Evolutionary conservation across 1,140 invertebrate genomes (phyloP).

Genomic region (Lucilia sericata): DNA sequence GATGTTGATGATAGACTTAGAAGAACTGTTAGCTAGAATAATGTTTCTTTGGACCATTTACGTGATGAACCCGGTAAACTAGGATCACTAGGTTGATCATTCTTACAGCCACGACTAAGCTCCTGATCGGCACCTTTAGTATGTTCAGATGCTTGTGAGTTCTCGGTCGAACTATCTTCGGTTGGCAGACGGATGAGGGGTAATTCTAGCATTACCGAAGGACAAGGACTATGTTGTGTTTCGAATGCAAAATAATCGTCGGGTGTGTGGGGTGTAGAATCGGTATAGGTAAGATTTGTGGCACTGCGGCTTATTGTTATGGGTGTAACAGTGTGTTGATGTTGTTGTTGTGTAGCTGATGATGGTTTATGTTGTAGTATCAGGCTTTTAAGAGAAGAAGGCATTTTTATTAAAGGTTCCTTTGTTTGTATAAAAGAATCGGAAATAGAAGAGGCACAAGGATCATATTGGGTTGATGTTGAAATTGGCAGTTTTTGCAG

Average conservation of each 20-base stretch:
- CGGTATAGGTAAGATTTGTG: conserved; percentile 49
- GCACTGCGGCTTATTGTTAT: conserved; percentile 54
- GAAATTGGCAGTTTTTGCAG: conserved; percentile 59
- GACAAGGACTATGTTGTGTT: conserved; percentile 49
- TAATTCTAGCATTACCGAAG: conserved; percentile 65
- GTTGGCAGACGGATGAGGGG: conserved; percentile 63
- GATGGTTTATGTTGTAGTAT: conserved; percentile 58
- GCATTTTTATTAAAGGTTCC: conserved; percentile 63
- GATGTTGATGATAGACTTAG: background rate
- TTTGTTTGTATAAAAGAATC: conserved; percentile 60
- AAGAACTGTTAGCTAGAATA: conserved; percentile 64
- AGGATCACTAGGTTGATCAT: conserved; percentile 56
- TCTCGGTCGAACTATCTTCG: conserved; percentile 42
- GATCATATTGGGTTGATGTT: conserved; percentile 58
- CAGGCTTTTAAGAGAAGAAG: conserved; percentile 61
- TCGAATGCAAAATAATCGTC: background rate
- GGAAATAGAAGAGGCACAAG: conserved; percentile 62
- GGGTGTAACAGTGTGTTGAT: background rate
- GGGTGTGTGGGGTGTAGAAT: conserved; percentile 1
- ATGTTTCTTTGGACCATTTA: conserved; percentile 68
- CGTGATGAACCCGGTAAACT: conserved; percentile 63
- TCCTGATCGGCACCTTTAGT: conserved; percentile 45
- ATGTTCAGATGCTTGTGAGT: conserved; percentile 18
- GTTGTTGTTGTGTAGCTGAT: conserved; percentile 32
- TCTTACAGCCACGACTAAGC: conserved; percentile 43